Percentiles rank a stretch among this genome's conserved stretches.
Evolutionary conservation across 2,113 vertebrate genomes (phyloP).

Genomic region (Macroglossus sobrinus): DNA sequence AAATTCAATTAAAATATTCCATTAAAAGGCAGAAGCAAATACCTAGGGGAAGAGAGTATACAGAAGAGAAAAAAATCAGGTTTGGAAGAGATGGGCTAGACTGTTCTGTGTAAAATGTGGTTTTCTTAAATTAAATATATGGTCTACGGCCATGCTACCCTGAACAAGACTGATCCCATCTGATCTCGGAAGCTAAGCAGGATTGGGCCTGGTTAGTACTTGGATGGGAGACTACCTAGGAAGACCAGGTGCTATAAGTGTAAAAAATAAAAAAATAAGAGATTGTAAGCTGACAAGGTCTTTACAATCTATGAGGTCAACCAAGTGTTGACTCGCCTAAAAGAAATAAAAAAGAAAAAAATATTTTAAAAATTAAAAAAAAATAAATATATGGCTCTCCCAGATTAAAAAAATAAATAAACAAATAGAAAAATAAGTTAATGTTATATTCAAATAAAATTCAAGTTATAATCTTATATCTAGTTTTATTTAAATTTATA

Average conservation of each 20-base stretch:
- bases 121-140: not conserved
- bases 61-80: not conserved
- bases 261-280: no score
- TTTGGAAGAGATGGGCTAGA: not conserved
- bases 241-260: no score
- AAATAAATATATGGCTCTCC: not conserved
- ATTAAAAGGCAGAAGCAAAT: not conserved
- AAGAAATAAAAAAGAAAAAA: no score
- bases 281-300: no score
- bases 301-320: no score
- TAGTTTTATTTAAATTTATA: constrained; percentile 17
- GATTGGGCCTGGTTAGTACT: no score
- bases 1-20: not conserved
- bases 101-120: not conserved
- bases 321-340: no score
- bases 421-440: not conserved
- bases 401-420: constrained; percentile 10
- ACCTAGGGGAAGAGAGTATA: not conserved
- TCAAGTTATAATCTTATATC: not conserved
- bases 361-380: no score
- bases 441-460: constrained; percentile 6
- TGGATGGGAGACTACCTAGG: no score
- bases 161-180: no score
- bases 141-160: no score
- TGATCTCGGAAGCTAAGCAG: no score